Conservation (phyloP, 2,113 vertebrate species). For the Laticauda laticaudata region DNA sequence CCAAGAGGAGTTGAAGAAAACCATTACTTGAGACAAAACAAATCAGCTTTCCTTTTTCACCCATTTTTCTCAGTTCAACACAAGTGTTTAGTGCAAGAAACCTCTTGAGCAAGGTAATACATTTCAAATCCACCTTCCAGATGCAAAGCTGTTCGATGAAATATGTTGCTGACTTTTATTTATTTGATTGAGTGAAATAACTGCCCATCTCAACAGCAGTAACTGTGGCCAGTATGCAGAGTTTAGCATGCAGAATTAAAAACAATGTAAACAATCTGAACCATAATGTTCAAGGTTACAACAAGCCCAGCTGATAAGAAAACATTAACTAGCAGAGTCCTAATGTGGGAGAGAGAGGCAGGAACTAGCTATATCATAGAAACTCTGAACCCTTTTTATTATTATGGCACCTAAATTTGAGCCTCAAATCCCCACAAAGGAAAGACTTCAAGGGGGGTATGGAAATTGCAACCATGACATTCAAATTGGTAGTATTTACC, state of each 20-base stretch:
- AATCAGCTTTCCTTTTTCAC: not conserved
- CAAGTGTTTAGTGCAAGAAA: not conserved
- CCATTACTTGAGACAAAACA: not conserved
- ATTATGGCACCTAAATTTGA: not conserved
- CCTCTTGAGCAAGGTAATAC: not conserved
- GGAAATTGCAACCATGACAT: not conserved
- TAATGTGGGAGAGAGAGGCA: not conserved
- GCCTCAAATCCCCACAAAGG: not conserved
- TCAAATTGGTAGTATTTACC: not conserved
- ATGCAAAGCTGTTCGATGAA: not conserved
- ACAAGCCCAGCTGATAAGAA: not conserved
- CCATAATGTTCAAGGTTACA: not conserved
- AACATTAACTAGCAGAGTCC: not conserved
- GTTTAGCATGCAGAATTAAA: not conserved
- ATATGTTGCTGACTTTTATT: not conserved
- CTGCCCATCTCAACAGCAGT: not conserved
- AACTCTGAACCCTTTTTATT: not conserved
- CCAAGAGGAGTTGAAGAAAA: not conserved
- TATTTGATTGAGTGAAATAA: not conserved
- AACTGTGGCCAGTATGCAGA: not conserved
- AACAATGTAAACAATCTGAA: not conserved
- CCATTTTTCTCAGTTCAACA: not conserved
- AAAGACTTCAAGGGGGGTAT: not conserved
- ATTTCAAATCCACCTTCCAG: not conserved
- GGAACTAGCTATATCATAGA: not conserved